Conservation (phyloP, 2,888 invertebrate species). For the Drosophila nr. perissopoda region DNA sequence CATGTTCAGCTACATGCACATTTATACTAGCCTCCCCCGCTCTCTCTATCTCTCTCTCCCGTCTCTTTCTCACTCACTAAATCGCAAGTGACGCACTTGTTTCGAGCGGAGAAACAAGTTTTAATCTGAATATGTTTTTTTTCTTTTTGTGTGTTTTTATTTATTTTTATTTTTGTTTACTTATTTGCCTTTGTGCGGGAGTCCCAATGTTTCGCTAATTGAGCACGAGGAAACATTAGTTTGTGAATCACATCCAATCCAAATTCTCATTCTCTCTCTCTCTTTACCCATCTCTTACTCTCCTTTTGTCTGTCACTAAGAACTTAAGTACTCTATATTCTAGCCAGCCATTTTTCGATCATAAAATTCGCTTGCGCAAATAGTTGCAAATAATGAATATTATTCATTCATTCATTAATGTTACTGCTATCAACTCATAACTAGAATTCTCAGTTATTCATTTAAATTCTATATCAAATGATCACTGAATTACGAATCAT, state of each 20-base stretch:
- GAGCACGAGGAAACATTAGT: not conserved
- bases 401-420: not conserved
- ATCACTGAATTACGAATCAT: not conserved
- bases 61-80: not conserved
- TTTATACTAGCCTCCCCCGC: conserved; percentile 22
- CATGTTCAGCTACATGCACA: conserved; percentile 9
- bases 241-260: conserved; percentile 23
- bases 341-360: not conserved
- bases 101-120: conserved; percentile 36
- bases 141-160: not conserved
- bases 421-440: not conserved
- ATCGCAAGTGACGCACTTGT: conserved; percentile 25
- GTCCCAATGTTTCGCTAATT: conserved; percentile 22
- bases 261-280: not conserved
- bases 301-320: not conserved
- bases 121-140: conserved; percentile 28
- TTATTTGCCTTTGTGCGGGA: conserved; percentile 21
- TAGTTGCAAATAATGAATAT: not conserved
- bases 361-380: not conserved
- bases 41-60: not conserved
- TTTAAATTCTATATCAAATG: not conserved
- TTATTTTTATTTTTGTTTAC: not conserved
- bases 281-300: not conserved
- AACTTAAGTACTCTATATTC: not conserved
- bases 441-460: not conserved